A percentile compares a stretch with the other conserved stretches of the same genome.
These are phyloP conservation scores for Bombus difficillimus DNA, from an alignment of 1,140 invertebrate species.

Conservation along the genomic window DNA sequence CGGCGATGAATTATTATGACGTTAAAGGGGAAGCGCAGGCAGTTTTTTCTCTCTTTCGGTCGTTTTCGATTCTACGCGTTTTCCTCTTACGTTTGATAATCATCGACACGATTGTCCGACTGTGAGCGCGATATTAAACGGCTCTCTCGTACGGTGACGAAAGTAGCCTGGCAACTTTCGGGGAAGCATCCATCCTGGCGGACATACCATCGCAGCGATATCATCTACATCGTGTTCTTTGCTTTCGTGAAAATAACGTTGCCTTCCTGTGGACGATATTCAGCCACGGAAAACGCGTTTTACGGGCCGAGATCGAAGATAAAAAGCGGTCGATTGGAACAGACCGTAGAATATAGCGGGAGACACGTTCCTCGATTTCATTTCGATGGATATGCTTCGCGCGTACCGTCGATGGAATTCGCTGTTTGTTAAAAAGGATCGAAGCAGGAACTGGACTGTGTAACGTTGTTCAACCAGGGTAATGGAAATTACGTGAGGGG, in stretches of 20 bases:
- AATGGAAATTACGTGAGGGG: background rate
- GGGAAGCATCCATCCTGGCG: constrained; percentile 9
- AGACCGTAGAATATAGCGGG: background rate
- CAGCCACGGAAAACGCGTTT: background rate
- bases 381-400: background rate
- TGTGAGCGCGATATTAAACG: constrained; percentile 21
- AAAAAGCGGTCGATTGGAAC: constrained; percentile 6
- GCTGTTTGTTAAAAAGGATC: background rate
- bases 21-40: constrained; percentile 57
- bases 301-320: background rate
- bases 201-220: constrained; percentile 11
- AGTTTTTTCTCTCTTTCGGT: constrained; percentile 22
- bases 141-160: background rate
- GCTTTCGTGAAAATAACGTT: constrained; percentile 4
- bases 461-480: background rate
- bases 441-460: background rate
- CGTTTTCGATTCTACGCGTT: constrained; percentile 40
- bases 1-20: constrained; percentile 73
- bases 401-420: background rate
- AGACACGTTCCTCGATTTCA: background rate
- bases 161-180: constrained; percentile 21
- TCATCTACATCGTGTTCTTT: constrained; percentile 31
- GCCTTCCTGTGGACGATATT: background rate
- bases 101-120: constrained; percentile 58
- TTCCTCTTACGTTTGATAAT: constrained; percentile 60